A percentile compares a stretch with the other conserved stretches of the same genome.
Conservation (phyloP, 2,888 invertebrate species). For the Dioctria rufipes region DNA sequence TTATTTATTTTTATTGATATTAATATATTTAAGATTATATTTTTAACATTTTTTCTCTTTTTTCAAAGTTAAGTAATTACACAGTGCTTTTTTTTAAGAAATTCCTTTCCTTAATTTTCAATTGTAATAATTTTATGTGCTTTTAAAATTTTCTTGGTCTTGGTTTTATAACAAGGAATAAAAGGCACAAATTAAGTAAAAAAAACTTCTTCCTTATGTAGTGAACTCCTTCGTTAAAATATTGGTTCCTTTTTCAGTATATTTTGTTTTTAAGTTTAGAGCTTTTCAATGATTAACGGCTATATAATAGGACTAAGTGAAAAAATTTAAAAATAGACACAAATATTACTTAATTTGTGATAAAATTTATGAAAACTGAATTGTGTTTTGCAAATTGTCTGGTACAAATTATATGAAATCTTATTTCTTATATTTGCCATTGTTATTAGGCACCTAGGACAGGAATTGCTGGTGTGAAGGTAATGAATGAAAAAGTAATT, state of each 20-base stretch:
- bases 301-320: slow-evolving; percentile 4
- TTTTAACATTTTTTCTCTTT: not conserved
- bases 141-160: slow-evolving; percentile 4
- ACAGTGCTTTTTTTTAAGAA: slow-evolving; percentile 23
- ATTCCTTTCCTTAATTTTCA: slow-evolving; percentile 27
- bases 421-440: too few species aligned
- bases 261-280: not conserved
- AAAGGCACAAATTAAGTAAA: slow-evolving; percentile 35
- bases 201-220: not conserved
- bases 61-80: slow-evolving; percentile 6
- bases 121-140: not conserved
- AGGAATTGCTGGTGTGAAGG: too few species aligned
- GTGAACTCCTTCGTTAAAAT: not conserved
- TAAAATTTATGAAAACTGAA: not conserved
- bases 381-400: not conserved
- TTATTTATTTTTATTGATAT: slow-evolving; percentile 32
- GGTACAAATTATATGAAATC: too few species aligned
- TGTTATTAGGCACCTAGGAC: too few species aligned
- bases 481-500: too few species aligned
- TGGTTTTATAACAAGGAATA: slow-evolving; percentile 6
- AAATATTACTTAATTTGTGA: slow-evolving; percentile 29
- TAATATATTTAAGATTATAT: slow-evolving; percentile 28
- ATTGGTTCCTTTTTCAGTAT: not conserved
- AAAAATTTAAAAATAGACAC: not conserved
- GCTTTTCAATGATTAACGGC: not conserved